Percentiles rank a stretch among this genome's conserved stretches.
These are phyloP conservation scores for Passer domesticus DNA, from an alignment of 2,113 vertebrate genomes.

Conservation along the genomic window DNA sequence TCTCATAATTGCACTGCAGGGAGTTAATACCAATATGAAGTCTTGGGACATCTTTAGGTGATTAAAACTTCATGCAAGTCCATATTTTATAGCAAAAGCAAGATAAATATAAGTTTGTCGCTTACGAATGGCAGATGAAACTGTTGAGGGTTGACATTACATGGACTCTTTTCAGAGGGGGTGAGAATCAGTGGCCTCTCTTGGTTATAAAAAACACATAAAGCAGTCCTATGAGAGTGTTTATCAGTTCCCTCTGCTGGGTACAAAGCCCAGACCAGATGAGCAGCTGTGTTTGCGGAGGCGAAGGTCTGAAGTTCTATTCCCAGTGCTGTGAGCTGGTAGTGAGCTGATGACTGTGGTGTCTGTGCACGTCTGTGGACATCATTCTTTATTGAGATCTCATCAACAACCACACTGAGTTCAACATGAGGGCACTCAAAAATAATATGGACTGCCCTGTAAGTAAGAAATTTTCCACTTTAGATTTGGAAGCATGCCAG, in stretches of 20 bases:
- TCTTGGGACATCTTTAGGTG: constrained; percentile 29
- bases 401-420: constrained; percentile 6
- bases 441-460: background rate
- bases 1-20: constrained; percentile 41
- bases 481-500: background rate
- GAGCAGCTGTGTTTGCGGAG: constrained; percentile 69
- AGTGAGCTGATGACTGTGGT: constrained; percentile 51
- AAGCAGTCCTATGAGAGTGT: constrained; percentile 12
- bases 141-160: background rate
- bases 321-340: constrained; percentile 20
- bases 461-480: background rate
- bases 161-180: background rate
- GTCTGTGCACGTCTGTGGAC: constrained; percentile 26
- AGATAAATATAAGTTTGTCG: background rate
- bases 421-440: constrained; percentile 38
- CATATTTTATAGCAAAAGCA: background rate
- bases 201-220: background rate
- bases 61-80: constrained; percentile 9
- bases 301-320: constrained; percentile 34
- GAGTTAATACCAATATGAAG: constrained; percentile 39
- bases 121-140: background rate
- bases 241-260: constrained; percentile 58
- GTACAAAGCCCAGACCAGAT: constrained; percentile 57
- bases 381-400: background rate
- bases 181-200: constrained; percentile 23